phyloP scores from a whole-genome alignment of 92 coral and sea anemone genomes.

The Montipora capitata region DNA sequence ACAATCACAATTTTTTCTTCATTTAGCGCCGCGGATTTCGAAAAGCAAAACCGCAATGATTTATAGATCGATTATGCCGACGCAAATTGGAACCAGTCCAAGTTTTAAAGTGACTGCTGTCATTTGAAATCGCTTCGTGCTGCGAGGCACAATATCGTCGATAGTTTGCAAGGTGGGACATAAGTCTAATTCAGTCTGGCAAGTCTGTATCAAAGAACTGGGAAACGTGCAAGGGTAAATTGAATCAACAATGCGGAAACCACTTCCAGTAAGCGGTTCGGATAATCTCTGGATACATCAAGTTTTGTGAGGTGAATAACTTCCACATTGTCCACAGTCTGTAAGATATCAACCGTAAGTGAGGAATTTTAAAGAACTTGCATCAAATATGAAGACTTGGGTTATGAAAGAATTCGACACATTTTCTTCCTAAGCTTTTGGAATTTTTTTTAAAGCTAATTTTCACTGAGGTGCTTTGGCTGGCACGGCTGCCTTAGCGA shows the following conservation, averaged over 20 bases:
- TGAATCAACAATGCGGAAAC: background rate
- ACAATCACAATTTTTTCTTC: background rate
- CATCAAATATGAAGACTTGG: too few relatives aligned
- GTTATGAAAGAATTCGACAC: too few relatives aligned
- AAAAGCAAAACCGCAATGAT: conserved; percentile 6
- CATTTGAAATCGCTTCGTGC: conserved; percentile 3
- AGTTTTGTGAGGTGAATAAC: background rate
- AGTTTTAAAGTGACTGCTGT: conserved; percentile 31
- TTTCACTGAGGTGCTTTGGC: too few relatives aligned
- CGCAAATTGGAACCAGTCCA: conserved; percentile 39
- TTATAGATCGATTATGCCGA: conserved; percentile 29
- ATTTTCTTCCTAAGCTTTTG: too few relatives aligned
- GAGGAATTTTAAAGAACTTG: background rate
- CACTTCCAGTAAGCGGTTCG: background rate
- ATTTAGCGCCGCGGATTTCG: background rate
- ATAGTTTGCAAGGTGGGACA: background rate
- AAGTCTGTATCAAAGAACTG: background rate
- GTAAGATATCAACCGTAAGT: background rate
- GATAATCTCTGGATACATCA: background rate
- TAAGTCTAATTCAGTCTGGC: background rate
- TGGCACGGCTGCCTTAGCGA: too few relatives aligned
- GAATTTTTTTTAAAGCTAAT: too few relatives aligned
- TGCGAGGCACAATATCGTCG: background rate
- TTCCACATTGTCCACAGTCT: background rate
- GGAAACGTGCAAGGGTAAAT: background rate